Evolutionary conservation across 2,113 vertebrate species (phyloP), one percentile per base, ranked within the genome.

Genomic region (Calidris pygmaea): DNA sequence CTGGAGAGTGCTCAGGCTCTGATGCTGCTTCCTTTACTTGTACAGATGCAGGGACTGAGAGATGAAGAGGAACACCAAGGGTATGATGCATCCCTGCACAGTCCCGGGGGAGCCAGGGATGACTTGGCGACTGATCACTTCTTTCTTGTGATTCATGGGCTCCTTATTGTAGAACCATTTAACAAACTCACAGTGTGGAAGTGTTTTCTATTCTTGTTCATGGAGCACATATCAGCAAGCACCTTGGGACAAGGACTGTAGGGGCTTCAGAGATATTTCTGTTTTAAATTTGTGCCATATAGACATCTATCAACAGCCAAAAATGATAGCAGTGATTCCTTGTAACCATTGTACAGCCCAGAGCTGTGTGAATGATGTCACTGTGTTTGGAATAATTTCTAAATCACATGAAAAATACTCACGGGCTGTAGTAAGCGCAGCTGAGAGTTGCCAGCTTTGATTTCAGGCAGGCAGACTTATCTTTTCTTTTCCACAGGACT

Each of bases 391-490:
- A 95, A 66, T 76, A 60, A 94, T 77, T 88, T 68, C 85, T 94
- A 96, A 96, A 92, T 93, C 95, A 97, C 92, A 96, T 95, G 94
- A 95, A 96, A 96, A 96, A 93, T 92, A 97, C 88, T 96, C 90
- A 92, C n/a, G 68, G 39, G 45, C 68, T 96, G 79, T 58, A 93
- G 50, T 95, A 95, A 97, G 50, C 70, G 43, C 47, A 74, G 37
- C 30, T 86, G 76, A 86, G 71, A 17, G 60, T 95, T 71, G 83
- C 72, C 94, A 96, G 83, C 56, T 86, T 90, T 95, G 63, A 86
- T 71, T 95, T 84, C 85, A 92, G 47, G n/a, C 90, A 93, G 47
- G 79, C 76, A 94, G 67, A 90, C 73, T 37, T 82, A 47, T 87
- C 58, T 82, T 72, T 67, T 58, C 24, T 88, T 88, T 93, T 85